Evolutionary conservation across 1,140 invertebrate species (phyloP), one percentile per base, ranked within the genome.

Genomic region (Hypsibius dujardini): DNA sequence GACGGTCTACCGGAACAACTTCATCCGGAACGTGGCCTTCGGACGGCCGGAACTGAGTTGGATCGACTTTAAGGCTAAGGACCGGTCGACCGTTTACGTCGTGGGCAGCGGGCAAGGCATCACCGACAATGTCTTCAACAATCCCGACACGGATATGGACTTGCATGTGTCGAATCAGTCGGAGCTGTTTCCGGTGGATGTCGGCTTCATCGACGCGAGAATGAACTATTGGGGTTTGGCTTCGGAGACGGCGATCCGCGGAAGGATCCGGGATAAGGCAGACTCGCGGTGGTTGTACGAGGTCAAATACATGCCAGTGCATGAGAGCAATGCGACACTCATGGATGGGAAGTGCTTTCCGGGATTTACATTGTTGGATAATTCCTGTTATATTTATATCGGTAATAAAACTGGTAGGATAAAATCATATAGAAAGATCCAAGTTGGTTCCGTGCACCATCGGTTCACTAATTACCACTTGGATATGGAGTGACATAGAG

Each of bases 171-270:
- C 50, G 50, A 56, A 56, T n/a, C 50, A 56, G n/a, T 7, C 50
- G 50, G 50, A 56, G n/a, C n/a, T 56, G n/a, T 56, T 56, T n/a
- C 50, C 50, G 7, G 50, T 56, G 50, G 73, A 74, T 62, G 59
- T 73, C 47, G 73, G 73, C 70, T 14, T 71, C 1, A 75, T 82
- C 1, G 76, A 82, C 73, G 82, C 81, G 0, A 74, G 69, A 28
- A 56, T 77, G 1, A 83, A 83, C 73, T 83, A 82, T 79, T 83
- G 82, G 82, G 82, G 82, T 1, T 79, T 77, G 45, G 77, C 78
- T 42, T 75, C 76, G 28, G 77, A 74, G 0, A 74, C 75, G 2
- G 81, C 77, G 70, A 80, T 83, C 46, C 75, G 75, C 2, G 82
- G 81, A 15, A 82, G 81, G 73, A 80, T 82, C 67, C 78, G 78